A percentile compares a stretch with the other conserved stretches of the same genome.
These are phyloP conservation scores for Agelas oroides DNA, from an alignment of 37 sponge, comb jelly and placozoan genomes.

Conservation along the genomic window DNA sequence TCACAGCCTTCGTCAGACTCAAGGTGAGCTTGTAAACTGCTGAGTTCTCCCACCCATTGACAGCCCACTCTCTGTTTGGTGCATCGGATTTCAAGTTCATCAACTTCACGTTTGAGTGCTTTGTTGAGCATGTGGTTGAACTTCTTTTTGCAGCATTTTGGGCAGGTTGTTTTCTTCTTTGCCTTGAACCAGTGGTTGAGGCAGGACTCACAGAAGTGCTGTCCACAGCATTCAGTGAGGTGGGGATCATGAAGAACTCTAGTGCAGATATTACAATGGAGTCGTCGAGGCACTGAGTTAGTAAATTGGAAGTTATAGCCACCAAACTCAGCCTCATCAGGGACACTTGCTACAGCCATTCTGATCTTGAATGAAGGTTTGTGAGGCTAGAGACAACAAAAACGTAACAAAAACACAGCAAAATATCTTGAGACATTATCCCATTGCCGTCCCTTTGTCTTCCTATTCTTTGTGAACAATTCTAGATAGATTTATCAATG, in stretches of 20 bases:
- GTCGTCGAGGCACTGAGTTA: background rate
- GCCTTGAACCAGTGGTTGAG: background rate
- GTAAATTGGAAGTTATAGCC: constrained; percentile 18
- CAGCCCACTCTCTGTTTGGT: constrained; percentile 11
- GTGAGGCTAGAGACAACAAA: too few relatives aligned
- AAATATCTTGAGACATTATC: too few relatives aligned
- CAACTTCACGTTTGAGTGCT: constrained; percentile 2
- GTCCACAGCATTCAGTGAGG: constrained; percentile 8
- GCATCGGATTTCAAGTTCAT: constrained; percentile 20
- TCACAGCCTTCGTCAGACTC: constrained; percentile 14
- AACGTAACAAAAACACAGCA: too few relatives aligned
- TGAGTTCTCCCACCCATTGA: constrained; percentile 21
- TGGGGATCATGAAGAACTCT: background rate
- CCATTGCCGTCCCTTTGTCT: too few relatives aligned
- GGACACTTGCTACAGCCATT: background rate
- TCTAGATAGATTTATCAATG: too few relatives aligned
- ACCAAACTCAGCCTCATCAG: background rate
- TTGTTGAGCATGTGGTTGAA: constrained; percentile 17
- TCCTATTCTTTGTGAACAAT: too few relatives aligned
- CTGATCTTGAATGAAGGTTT: too few relatives aligned
- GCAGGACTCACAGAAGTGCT: constrained; percentile 37
- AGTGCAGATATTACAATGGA: constrained; percentile 3
- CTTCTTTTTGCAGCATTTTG: background rate
- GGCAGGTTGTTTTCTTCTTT: constrained; percentile 1
- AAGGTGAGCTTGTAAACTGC: background rate